These are phyloP conservation scores for Pachypanchax playfairii DNA, from an alignment of 2,113 vertebrate genomes.

Conservation along the genomic window DNA sequence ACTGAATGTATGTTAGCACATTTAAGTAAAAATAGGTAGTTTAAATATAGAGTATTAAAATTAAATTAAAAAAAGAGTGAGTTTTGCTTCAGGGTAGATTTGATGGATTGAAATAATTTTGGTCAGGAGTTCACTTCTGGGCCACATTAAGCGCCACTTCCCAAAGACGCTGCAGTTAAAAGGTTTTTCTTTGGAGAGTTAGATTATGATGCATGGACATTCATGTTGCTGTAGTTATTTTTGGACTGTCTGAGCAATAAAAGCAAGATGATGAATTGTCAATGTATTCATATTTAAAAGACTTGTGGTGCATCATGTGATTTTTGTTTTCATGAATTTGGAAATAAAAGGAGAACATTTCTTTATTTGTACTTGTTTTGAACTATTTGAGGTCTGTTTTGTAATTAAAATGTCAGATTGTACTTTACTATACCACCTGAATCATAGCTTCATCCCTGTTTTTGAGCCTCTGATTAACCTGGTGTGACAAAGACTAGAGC, in stretches of 20 bases:
- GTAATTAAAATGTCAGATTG: background rate
- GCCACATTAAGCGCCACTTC: conserved; percentile 3
- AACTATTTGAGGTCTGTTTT: background rate
- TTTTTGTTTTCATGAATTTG: background rate
- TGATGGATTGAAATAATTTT: conserved; percentile 30
- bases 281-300: conserved; percentile 16
- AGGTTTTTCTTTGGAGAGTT: conserved; percentile 14
- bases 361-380: background rate
- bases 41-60: background rate
- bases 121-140: conserved; percentile 7
- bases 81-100: background rate
- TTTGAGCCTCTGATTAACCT: background rate
- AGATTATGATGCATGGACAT: conserved; percentile 16
- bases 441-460: too few relatives aligned
- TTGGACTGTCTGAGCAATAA: conserved; percentile 16
- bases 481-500: background rate
- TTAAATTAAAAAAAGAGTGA: background rate
- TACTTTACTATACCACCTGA: background rate
- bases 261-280: conserved; percentile 18
- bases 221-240: conserved; percentile 22
- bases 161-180: conserved; percentile 20
- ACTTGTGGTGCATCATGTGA: conserved; percentile 18
- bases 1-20: background rate
- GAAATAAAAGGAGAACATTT: background rate
- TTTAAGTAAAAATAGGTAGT: conserved; percentile 2